These are phyloP conservation scores for Oxyteleia sp. DNA, from an alignment of 2,888 invertebrate species.

Conservation along the genomic window DNA sequence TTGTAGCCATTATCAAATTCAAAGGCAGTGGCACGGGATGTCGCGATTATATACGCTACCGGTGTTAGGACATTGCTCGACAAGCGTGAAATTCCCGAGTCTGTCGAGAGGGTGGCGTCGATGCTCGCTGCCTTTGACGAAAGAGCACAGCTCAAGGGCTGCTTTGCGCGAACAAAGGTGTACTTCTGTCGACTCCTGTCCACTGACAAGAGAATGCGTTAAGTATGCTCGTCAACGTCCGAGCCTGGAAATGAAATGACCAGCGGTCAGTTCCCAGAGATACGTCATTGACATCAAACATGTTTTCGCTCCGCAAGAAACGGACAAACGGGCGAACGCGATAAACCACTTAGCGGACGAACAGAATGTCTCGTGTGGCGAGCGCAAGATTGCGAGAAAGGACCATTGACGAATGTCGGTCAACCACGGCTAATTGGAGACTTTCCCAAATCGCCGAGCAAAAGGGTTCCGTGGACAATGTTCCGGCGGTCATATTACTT, in stretches of 20 bases:
- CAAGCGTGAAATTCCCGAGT: conserved; percentile 74
- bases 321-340: conserved; percentile 78
- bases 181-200: conserved; percentile 55
- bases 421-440: conserved; percentile 67
- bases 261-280: conserved; percentile 82
- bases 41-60: conserved; percentile 71
- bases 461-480: conserved; percentile 54
- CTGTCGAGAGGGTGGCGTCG: conserved; percentile 68
- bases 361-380: conserved; percentile 39
- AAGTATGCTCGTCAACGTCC: conserved; percentile 73
- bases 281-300: conserved; percentile 71
- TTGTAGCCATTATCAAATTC: conserved; percentile 63
- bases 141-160: conserved; percentile 69
- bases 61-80: conserved; percentile 74
- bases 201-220: conserved; percentile 69
- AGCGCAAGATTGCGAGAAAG: conserved; percentile 33
- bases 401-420: conserved; percentile 63
- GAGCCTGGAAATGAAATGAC: conserved; percentile 81
- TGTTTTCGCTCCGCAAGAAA: conserved; percentile 78
- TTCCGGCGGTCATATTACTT: conserved; percentile 57
- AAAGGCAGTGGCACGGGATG: conserved; percentile 59
- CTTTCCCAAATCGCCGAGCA: conserved; percentile 65
- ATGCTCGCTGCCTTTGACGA: conserved; percentile 69
- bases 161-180: conserved; percentile 70
- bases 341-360: conserved; percentile 82